These are phyloP conservation scores for Cherax destructor DNA, from an alignment of 1,140 invertebrate species.

Conservation along the genomic window DNA sequence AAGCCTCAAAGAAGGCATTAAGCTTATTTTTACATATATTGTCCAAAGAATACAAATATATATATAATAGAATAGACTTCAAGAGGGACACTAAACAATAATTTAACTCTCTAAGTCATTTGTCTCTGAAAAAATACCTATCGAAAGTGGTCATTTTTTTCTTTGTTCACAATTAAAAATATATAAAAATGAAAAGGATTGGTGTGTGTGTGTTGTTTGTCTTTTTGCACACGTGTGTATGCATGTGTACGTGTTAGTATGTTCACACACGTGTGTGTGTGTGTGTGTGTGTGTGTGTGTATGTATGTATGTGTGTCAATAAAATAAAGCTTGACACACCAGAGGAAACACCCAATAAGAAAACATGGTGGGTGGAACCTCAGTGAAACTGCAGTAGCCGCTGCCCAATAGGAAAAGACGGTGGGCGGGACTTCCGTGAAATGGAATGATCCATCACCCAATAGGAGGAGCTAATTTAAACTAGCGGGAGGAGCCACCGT, in stretches of 20 bases:
- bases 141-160: not conserved
- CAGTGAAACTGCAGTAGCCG: not conserved
- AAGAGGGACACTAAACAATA: not conserved
- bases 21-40: too few species aligned
- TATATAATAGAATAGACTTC: too few species aligned
- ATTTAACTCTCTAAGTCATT: not conserved
- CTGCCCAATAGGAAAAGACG: not conserved
- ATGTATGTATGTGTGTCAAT: not conserved
- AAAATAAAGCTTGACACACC: not conserved
- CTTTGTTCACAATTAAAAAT: not conserved
- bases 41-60: too few species aligned
- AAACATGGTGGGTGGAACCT: not conserved
- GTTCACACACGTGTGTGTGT: not conserved
- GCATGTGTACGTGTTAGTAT: not conserved
- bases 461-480: not conserved
- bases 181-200: too few species aligned
- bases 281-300: not conserved
- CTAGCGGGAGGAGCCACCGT: conserved; percentile 4
- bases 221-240: not conserved
- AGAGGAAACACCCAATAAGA: not conserved
- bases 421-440: not conserved
- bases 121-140: not conserved
- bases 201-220: too few species aligned
- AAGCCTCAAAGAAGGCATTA: too few species aligned
- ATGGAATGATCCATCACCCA: not conserved